phyloP scores from a whole-genome alignment of 2,888 invertebrate genomes.

The Fragum sueziense region DNA sequence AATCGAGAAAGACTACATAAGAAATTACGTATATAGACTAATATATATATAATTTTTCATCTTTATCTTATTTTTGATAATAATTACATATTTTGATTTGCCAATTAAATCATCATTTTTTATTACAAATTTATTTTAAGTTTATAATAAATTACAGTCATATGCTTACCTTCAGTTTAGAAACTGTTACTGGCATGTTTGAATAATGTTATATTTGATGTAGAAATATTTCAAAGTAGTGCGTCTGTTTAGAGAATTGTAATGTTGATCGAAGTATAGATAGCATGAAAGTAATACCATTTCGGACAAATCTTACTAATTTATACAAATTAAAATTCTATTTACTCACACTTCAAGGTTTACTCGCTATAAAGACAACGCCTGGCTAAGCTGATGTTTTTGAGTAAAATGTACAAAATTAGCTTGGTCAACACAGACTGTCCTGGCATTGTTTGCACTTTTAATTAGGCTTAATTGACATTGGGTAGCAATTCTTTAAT shows the following conservation, averaged over 20 bases:
- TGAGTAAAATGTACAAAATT: background rate
- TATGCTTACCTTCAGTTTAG: slow-evolving; percentile 2
- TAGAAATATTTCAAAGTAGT: background rate
- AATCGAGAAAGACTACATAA: background rate
- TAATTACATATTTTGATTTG: background rate
- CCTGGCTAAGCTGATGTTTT: background rate
- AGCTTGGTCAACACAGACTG: background rate
- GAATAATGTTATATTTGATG: background rate
- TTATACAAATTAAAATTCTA: background rate
- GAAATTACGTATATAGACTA: background rate
- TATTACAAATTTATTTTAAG: background rate
- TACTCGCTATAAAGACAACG: background rate
- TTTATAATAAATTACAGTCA: background rate
- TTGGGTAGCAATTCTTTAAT: background rate
- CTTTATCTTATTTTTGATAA: background rate
- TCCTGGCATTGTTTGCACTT: background rate
- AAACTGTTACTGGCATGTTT: background rate
- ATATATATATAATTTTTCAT: background rate
- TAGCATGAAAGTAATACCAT: background rate
- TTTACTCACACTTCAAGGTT: background rate
- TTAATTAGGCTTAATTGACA: background rate
- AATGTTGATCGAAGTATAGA: background rate
- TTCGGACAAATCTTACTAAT: background rate
- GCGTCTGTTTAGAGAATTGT: background rate
- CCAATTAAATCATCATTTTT: background rate